Base-by-base conservation (phyloP, 1,140 invertebrate species). In the Meloidogyne floridensis region DNA sequence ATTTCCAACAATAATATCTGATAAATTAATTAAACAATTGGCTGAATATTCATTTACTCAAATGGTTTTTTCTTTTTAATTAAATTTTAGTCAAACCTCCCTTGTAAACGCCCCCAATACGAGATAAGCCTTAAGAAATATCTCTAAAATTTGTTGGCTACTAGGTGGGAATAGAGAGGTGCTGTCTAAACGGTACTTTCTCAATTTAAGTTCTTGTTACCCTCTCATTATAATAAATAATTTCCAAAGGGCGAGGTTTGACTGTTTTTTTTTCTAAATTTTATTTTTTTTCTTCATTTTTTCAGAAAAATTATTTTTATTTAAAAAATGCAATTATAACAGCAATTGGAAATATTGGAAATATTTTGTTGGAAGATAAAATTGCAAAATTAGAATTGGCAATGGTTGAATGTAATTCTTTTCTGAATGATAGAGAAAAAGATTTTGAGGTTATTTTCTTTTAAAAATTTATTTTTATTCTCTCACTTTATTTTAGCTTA, bases 301-400 rank as follows among this genome's bases (percentile, higher is more conserved):
- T 65, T 65, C 5, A 65, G 59, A 65, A 65, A 65, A 15, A 65
- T 18, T 65, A n/a, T 18, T 65, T 65, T 65, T 7, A n/a, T 6
- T 65, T 65, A n/a, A 65, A 65, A 65, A 65, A 65, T 65, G 59
- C 59, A n/a, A 15, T 65, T 65, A 3, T 65, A 65, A 65, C 59
- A 6, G 59, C 59, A 7, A 65, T 65, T 65, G 59, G 59, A 7
- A 65, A 11, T 65, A 65, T 65, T 6, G 59, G 59, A n/a, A 65
- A 11, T 65, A n/a, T 15, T 65, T 65, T 65, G 6, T 65, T 65
- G 7, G 59, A 65, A 65, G 59, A 65, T 65, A 65, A n/a, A 65
- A 65, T 65, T 4, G 59, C 59, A 7, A 65, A 65, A n/a, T 65
- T 65, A n/a, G 59, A 65, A 18, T n/a, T 65, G n/a, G 59, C n/a